These are phyloP conservation scores for Marmota flaviventris DNA, from an alignment of 2,113 vertebrate species.

Conservation along the genomic window DNA sequence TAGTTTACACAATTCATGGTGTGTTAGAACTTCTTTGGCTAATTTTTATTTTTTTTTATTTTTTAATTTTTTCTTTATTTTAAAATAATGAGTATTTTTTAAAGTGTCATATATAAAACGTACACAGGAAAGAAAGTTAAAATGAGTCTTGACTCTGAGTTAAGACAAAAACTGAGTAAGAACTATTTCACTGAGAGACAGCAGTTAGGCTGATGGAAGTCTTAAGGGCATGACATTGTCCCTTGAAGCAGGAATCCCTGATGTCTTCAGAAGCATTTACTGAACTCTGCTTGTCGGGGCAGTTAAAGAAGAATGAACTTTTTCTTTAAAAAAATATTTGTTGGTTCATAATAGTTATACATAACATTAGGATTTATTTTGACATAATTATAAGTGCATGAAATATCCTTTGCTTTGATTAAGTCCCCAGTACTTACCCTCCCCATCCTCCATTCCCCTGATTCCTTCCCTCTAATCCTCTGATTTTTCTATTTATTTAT, in stretches of 20 bases:
- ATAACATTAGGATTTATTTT: no score
- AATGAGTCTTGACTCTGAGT: neutral
- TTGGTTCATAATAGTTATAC: no score
- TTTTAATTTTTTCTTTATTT: neutral
- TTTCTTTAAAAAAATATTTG: no score
- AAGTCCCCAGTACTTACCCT: no score
- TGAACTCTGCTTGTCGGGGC: neutral
- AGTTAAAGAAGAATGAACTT: neutral
- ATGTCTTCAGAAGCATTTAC: neutral
- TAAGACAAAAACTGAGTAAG: neutral
- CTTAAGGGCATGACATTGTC: neutral
- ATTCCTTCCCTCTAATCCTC: no score
- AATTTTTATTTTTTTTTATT: neutral
- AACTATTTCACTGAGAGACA: neutral
- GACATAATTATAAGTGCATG: no score
- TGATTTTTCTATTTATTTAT: no score
- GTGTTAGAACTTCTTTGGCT: neutral
- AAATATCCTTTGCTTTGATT: no score
- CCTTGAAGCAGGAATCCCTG: neutral
- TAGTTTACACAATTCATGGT: neutral
- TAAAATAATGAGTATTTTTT: neutral
- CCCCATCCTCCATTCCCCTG: no score
- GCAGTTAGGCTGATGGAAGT: neutral
- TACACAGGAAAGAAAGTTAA: constrained; percentile 11
- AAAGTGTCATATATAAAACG: neutral